A percentile compares a stretch with the other conserved stretches of the same genome.
Conservation (phyloP, 1,140 invertebrate genomes). For the Rhagoletis pomonella region DNA sequence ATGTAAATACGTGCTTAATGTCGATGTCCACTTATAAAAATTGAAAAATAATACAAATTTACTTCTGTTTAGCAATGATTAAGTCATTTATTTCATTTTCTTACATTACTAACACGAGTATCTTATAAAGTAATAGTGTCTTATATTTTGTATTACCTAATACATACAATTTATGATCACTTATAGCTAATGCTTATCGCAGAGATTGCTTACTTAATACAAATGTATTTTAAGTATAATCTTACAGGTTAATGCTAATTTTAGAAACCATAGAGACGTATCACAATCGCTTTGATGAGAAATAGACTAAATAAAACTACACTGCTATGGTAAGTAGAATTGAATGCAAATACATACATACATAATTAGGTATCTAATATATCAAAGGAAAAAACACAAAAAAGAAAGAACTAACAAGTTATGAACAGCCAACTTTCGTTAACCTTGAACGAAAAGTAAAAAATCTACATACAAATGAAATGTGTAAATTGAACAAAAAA, state of each 20-base stretch:
- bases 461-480: too few relatives aligned
- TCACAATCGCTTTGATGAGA: constrained; percentile 74
- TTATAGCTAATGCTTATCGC: background rate
- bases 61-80: background rate
- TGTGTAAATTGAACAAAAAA: too few relatives aligned
- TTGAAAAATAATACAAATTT: too few relatives aligned
- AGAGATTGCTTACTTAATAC: background rate
- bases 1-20: too few relatives aligned
- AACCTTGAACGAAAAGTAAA: background rate
- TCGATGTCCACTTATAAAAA: too few relatives aligned
- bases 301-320: constrained; percentile 10
- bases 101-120: background rate
- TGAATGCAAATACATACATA: background rate
- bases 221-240: background rate
- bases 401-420: background rate
- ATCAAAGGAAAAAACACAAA: background rate
- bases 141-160: background rate
- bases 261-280: constrained; percentile 60
- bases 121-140: background rate
- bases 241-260: background rate
- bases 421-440: background rate
- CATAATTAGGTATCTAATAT: background rate
- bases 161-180: background rate
- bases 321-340: constrained; percentile 14
- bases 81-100: background rate